Base-by-base conservation (phyloP, 2,888 invertebrate species). In the Resseliella maxima region DNA sequence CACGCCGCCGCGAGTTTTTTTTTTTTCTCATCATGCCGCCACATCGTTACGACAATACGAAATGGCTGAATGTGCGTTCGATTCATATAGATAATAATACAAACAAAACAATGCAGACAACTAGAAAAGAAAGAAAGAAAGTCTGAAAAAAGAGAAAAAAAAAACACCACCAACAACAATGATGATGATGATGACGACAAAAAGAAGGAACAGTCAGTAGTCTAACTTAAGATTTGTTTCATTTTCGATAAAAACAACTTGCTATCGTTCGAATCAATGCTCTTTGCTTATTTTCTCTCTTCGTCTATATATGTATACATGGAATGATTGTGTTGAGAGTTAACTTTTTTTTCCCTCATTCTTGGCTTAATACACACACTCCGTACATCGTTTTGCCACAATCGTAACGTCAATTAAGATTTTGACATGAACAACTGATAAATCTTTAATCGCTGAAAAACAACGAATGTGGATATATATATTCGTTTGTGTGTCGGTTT, bases 401-500 rank as follows among this genome's bases (percentile, higher is more conserved):
- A 24, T 0, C 59, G n/a, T 24, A 24, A 59, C 59, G 59, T 59
- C 59, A 59, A 59, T 59, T 59, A 59, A 59, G 24, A 59, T n/a
- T 59, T 59, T n/a, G 59, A 59, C n/a, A 59, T 24, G 59, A 3
- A 59, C n/a, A 15, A 31, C 72, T 72, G 72, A 31, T 72, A 31
- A 72, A 35, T 72, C 72, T 72, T 72, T 72, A 72, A 72, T 72
- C 72, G 35, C n/a, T 31, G 31, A 72, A 72, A 72, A 72, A 72
- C 59, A 72, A 5, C 72, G 72, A 27, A 59, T 24, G 5, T 59
- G 24, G n/a, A n/a, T 59, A 24, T 59, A 6, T 59, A 59, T 6
- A 10, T 50, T 50, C 41, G 8, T 50, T 8, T 50, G 41, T 50
- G 41, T 41, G 12, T 50, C 18, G 18, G 5, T 21, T 6, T 50